These are phyloP conservation scores for Hiodon tergisus DNA, from an alignment of 2,113 vertebrate genomes.

Conservation along the genomic window DNA sequence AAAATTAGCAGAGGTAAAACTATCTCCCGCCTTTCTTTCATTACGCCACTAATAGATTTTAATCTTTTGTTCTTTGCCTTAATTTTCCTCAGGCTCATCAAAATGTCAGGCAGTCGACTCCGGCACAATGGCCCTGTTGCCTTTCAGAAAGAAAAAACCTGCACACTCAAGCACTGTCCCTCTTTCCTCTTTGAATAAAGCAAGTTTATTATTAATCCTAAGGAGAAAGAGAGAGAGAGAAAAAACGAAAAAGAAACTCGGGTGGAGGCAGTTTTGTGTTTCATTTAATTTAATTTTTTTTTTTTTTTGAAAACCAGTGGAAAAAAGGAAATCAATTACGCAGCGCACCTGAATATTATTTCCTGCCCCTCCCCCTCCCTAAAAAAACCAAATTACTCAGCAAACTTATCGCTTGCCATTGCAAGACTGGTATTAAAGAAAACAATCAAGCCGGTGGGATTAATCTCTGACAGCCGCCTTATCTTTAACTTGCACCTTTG, in stretches of 20 bases:
- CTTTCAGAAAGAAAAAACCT: constrained; percentile 54
- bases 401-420: constrained; percentile 99
- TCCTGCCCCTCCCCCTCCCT: constrained; percentile 69
- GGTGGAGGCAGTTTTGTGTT: constrained; percentile 73
- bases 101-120: constrained; percentile 31
- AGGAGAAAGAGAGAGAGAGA: constrained; percentile 51
- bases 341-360: constrained; percentile 99
- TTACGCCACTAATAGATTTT: constrained; percentile 50
- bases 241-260: constrained; percentile 49
- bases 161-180: constrained; percentile 49
- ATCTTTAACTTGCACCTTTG: constrained; percentile 99
- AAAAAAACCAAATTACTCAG: constrained; percentile 99
- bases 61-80: constrained; percentile 57
- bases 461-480: constrained; percentile 99
- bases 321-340: constrained; percentile 98
- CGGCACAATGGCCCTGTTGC: constrained; percentile 48
- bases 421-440: constrained; percentile 99
- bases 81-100: constrained; percentile 48
- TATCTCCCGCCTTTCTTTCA: constrained; percentile 40
- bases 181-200: constrained; percentile 61
- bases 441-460: constrained; percentile 99
- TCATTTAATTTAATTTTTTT: constrained; percentile 66
- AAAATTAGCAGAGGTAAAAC: constrained; percentile 44
- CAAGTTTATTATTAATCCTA: constrained; percentile 65
- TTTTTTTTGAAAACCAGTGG: constrained; percentile 70